Evolutionary conservation across 1,140 invertebrate genomes (phyloP).

Genomic region (Drosophila kikkawai): DNA sequence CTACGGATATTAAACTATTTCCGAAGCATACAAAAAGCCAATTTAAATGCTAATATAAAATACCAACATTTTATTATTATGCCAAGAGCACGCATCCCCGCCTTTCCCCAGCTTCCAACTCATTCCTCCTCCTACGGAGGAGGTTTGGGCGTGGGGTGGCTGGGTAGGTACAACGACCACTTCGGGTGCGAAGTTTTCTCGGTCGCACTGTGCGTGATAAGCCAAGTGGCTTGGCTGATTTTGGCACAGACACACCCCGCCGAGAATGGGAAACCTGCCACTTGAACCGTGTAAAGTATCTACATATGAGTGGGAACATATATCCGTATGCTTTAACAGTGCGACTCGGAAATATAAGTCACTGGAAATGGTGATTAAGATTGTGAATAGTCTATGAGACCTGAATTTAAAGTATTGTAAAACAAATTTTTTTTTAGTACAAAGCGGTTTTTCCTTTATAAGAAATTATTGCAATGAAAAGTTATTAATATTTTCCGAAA

Average conservation of each 20-base stretch:
- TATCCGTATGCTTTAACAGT: not conserved
- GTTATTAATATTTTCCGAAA: no score
- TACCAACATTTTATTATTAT: conserved; percentile 84
- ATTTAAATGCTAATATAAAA: conserved; percentile 85
- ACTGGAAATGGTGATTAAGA: not conserved
- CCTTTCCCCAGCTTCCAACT: conserved; percentile 3
- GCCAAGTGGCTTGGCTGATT: conserved; percentile 74
- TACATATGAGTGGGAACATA: conserved; percentile 39
- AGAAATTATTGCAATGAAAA: no score
- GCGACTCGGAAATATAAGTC: conserved; percentile 10
- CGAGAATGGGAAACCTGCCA: conserved; percentile 21
- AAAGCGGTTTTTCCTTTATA: no score
- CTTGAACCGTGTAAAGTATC: conserved; percentile 66
- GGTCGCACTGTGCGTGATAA: conserved; percentile 73
- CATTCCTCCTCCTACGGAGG: not conserved
- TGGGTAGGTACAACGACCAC: conserved; percentile 49
- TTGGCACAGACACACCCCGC: conserved; percentile 49
- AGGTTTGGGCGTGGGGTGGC: not conserved
- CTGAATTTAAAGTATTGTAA: not conserved
- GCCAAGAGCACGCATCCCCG: conserved; percentile 71
- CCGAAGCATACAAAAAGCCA: conserved; percentile 83
- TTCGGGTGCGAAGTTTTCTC: conserved; percentile 64
- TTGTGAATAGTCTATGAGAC: no score
- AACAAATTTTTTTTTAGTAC: no score
- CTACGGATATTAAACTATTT: conserved; percentile 82